Percentiles rank a stretch among this genome's conserved stretches.
Conservation (phyloP, 92 coral and sea anemone genomes). For the Virgularia gustaviana region DNA sequence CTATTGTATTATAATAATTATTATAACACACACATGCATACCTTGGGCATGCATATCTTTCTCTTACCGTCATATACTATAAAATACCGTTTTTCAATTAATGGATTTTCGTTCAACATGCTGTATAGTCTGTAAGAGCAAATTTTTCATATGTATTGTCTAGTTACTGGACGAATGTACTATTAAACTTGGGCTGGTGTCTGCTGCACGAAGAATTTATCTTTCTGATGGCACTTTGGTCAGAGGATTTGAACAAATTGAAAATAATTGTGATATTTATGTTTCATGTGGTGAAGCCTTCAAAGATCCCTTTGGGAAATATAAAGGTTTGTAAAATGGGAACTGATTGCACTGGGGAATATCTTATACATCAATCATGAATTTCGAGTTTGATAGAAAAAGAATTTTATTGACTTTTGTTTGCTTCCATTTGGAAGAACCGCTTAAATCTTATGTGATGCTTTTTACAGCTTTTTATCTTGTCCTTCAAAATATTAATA, state of each 20-base stretch:
- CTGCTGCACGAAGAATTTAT: slow-evolving; percentile 86
- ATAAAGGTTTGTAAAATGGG: slow-evolving; percentile 49
- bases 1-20: too few species aligned
- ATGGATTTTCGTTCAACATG: too few species aligned
- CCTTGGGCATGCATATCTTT: too few species aligned
- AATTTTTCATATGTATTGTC: too few species aligned
- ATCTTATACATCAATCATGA: neutral
- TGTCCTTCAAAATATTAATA: too few species aligned
- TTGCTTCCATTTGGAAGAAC: neutral
- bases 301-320: slow-evolving; percentile 74
- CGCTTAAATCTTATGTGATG: too few species aligned
- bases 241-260: slow-evolving; percentile 61
- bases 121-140: too few species aligned
- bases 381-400: neutral
- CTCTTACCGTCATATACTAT: too few species aligned
- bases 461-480: too few species aligned
- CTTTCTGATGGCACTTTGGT: slow-evolving; percentile 76
- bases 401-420: neutral
- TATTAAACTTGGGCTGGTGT: slow-evolving; percentile 75
- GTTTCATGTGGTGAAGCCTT: slow-evolving; percentile 95
- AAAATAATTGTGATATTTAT: slow-evolving; percentile 72
- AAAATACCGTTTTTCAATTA: too few species aligned
- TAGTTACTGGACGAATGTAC: slow-evolving; percentile 85
- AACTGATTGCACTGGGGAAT: neutral
- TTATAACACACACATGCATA: too few species aligned